Evolutionary conservation across 2,113 vertebrate species (phyloP), one percentile per base, ranked within the genome.

Genomic region (Hydrolagus affinis): DNA sequence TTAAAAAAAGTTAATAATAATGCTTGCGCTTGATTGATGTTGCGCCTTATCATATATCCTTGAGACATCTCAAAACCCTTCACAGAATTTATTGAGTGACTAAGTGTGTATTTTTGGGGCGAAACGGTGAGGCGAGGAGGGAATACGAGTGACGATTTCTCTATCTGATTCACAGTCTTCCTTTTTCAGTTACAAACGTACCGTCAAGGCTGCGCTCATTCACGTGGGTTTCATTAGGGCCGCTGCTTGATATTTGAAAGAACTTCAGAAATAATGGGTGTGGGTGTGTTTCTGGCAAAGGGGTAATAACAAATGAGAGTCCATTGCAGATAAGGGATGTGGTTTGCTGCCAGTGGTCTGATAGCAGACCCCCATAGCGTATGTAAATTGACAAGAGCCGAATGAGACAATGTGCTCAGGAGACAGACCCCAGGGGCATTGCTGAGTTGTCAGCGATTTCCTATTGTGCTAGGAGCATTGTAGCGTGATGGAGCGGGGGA

Each of bases 221-320:
- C 93, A 92, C 91, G 91, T 85, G 0, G 92, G 92, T 95, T 95
- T 94, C 94, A 94, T 95, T 94, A 94, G 92, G 90, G 90, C 90
- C n/a, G 91, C 90, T 89, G 90, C 91, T 92, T 91, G 91, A 93
- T 92, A 92, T 89, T 91, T 90, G 90, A 90, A 87, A 91, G 93
- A 92, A 90, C 90, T 90, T 89, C 89, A 91, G 93, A 91, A 93
- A 91, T 92, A 93, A 94, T 91, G 90, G 91, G 88, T 90, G 92
- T 90, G 93, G 93, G 93, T 93, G 93, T 94, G 92, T 44, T 44
- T 93, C 92, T 94, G 90, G 90, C 87, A 90, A 87, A 44, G 6
- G 44, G 2, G 92, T 92, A 94, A 94, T 94, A 95, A 95, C 94
- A 96, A 95, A 95, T 92, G 94, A 95, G 94, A 94, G 92, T 88